Evolutionary conservation across 2,113 vertebrate genomes (phyloP), one percentile per base, ranked within the genome.

Genomic region (Ictidomys tridecemlineatus): DNA sequence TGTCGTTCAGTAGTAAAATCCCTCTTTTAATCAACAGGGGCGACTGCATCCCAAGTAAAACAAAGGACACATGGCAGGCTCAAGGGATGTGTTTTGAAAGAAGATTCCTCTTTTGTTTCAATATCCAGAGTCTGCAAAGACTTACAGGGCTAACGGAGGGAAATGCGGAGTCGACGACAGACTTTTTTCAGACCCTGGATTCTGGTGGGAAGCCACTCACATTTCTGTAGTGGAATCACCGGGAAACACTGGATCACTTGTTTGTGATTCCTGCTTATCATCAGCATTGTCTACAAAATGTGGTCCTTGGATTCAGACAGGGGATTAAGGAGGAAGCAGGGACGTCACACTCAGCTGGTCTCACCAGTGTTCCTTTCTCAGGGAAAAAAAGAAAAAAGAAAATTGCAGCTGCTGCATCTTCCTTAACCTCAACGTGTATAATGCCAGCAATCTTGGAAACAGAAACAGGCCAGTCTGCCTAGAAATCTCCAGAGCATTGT

Each of bases 401-500:
- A 42, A 69, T 39, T 34, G 7, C 78, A 96, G 92, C 94, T 95
- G 34, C 65, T 82, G 30, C 32, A 87, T 20, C 53, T 69, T 87
- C 51, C 83, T 86, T 67, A 53, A 94, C 95, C 92, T 84, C 87
- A 94, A 93, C 48, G 79, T 9, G 6, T 24, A 51, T 22, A 89
- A 94, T 48, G 92, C 91, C 84, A 92, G 78, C 83, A 85, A 61
- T 85, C 97, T 91, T 48, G 89, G 95, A 82, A 94, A 69, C 0
- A 17, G 88, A 95, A 96, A 95, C 37, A 42, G 92, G 58, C 92
- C 56, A 76, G 91, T 78, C 97, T 93, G 93, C 69, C 73, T 95
- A 72, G 92, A 92, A 91, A 91, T 96, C 97, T 95, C 96, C 73
- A 94, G 97, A 97, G 94, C 51, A 65, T 61, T 91, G 94, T 73